Evolutionary conservation across 2,113 vertebrate species (phyloP), one percentile per base, ranked within the genome.

Genomic region (pig (Sus scrofa)): DNA sequence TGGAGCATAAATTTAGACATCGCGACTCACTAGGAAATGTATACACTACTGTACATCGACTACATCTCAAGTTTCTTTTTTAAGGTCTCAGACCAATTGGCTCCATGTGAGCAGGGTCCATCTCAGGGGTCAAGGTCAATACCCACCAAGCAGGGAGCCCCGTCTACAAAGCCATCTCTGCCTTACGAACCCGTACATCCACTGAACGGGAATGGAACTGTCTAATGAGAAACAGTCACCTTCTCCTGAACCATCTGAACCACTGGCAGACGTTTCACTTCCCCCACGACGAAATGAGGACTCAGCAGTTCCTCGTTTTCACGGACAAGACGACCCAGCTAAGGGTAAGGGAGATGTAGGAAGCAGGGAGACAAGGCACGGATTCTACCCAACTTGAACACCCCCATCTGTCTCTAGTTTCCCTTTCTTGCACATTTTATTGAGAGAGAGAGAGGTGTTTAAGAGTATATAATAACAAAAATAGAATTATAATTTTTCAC

Each of bases 211-310:
- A 34, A 50, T 63, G 20, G 12, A 18, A 30, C 20, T 4, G 16
- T 63, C 52, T 11, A 1, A 34, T 19, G 37, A 62, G n/a, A 37
- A n/a, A 50, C 58, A 27, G 12, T 34, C 67, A 6, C 10, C 26
- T 30, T 26, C 11, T 6, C 7, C 0, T 0, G 2, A 68, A 54
- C 54, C 10, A 56, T 39, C 1, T 0, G 8, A 71, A 34, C 34
- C 20, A 6, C 3, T 8, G 27, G 22, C 58, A 27, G 18, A 39
- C n/a, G 26, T 34, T 20, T 20, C 27, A 3, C 0, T 9, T 30
- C 26, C 24, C 9, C 34, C 18, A 1, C 7, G 18, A 15, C 34
- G 78, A 65, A 16, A 50, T 13, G 37, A 30, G 77, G 34, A 12
- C n/a, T 4, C 11, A 75, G 10, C 1, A 44, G n/a, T 9, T 20